A percentile compares a stretch with the other conserved stretches of the same genome.
These are phyloP conservation scores for Lanistes nyassanus DNA, from an alignment of 1,140 invertebrate genomes.

Conservation along the genomic window DNA sequence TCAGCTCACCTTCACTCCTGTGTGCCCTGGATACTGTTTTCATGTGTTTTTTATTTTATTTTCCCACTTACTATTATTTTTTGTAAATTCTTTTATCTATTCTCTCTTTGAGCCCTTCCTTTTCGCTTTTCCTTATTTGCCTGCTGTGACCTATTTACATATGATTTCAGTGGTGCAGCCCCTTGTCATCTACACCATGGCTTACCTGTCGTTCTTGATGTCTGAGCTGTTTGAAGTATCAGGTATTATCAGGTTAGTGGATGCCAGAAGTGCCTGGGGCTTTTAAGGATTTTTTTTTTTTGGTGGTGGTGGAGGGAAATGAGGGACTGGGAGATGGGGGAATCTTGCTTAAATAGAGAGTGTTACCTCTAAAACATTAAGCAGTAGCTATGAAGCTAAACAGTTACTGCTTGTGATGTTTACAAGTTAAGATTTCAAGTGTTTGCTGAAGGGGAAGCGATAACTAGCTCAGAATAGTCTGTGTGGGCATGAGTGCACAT, in stretches of 20 bases:
- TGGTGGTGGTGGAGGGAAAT: not conserved
- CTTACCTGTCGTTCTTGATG: constrained; percentile 94
- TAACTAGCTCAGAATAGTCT: no score
- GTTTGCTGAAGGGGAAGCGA: no score
- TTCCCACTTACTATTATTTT: not conserved
- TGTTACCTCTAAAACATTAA: not conserved
- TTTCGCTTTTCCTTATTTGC: not conserved
- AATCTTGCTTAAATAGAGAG: not conserved
- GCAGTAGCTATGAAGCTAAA: not conserved
- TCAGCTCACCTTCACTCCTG: no score
- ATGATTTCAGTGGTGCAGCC: constrained; percentile 89
- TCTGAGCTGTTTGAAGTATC: constrained; percentile 99
- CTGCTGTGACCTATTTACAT: constrained; percentile 9
- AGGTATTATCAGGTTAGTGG: constrained; percentile 77
- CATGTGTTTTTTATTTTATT: not conserved
- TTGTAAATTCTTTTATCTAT: not conserved
- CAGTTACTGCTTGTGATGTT: not conserved
- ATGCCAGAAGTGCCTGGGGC: not conserved
- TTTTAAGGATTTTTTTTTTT: no score
- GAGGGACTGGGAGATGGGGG: not conserved
- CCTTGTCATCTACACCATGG: constrained; percentile 97
- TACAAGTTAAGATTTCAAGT: not conserved
- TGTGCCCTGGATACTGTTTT: no score
- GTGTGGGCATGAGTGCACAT: no score
- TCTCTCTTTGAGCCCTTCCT: not conserved